phyloP scores from a whole-genome alignment of 2,888 invertebrate species.

The Trichogramma evanescens region DNA sequence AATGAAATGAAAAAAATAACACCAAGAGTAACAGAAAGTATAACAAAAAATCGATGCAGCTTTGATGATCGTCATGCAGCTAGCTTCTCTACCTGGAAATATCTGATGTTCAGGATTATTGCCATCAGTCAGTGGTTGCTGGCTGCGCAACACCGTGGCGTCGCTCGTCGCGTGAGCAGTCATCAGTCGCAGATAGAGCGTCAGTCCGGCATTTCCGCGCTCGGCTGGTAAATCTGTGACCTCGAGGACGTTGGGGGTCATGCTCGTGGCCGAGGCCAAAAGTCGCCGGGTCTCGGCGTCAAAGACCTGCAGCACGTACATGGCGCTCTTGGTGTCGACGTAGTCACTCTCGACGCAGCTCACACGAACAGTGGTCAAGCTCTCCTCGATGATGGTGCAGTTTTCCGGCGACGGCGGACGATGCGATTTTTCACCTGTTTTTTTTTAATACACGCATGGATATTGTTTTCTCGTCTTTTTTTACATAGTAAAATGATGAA shows the following conservation, averaged over 20 bases:
- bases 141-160: conserved; percentile 50
- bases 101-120: conserved; percentile 41
- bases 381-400: conserved; percentile 50
- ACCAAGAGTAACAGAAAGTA: too few species aligned
- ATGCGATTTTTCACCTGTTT: conserved; percentile 39
- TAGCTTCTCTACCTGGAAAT: conserved; percentile 39
- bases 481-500: background rate
- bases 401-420: conserved; percentile 51
- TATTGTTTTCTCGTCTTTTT: background rate
- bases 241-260: conserved; percentile 48
- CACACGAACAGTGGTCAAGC: conserved; percentile 47
- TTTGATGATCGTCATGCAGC: too few species aligned
- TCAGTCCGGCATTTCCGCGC: conserved; percentile 42
- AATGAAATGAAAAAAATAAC: background rate
- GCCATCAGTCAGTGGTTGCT: conserved; percentile 39
- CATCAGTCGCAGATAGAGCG: conserved; percentile 51
- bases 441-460: background rate
- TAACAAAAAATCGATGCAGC: too few species aligned
- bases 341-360: conserved; percentile 48
- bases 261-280: conserved; percentile 50
- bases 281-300: conserved; percentile 50
- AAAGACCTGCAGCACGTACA: conserved; percentile 52
- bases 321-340: conserved; percentile 41
- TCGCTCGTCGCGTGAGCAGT: conserved; percentile 51
- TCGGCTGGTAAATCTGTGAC: conserved; percentile 48